Evolutionary conservation across 2,888 invertebrate species (phyloP).

Genomic region (Pollenia amentaria): DNA sequence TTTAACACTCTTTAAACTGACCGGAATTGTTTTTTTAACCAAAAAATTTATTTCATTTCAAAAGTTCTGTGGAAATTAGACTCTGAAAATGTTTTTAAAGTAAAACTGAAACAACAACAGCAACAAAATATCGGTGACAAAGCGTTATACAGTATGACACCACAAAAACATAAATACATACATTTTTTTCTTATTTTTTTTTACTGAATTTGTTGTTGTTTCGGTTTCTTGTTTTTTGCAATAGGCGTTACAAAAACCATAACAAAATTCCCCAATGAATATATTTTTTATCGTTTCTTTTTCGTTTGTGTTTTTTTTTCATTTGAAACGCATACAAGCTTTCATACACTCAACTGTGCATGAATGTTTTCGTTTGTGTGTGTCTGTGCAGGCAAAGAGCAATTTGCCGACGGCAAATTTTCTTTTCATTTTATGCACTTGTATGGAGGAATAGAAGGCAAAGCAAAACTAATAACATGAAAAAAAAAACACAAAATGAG

Average conservation of each 20-base stretch:
- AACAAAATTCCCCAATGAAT: conserved; percentile 62
- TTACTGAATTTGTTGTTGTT: background rate
- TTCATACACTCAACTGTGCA: background rate
- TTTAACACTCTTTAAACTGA: conserved; percentile 63
- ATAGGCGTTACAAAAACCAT: conserved; percentile 70
- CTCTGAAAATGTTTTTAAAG: conserved; percentile 41
- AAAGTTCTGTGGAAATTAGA: conserved; percentile 6
- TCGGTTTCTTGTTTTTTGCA: conserved; percentile 21
- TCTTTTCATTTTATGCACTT: conserved; percentile 47
- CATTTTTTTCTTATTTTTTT: background rate
- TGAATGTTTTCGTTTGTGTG: conserved; percentile 5
- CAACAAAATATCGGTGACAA: conserved; percentile 58
- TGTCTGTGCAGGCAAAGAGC: conserved; percentile 37
- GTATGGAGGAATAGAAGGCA: conserved; percentile 36
- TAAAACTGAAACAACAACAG: conserved; percentile 37
- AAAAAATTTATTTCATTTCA: conserved; percentile 28
- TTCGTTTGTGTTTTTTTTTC: conserved; percentile 22
- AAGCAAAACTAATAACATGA: conserved; percentile 12
- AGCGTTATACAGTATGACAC: conserved; percentile 55
- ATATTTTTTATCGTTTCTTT: conserved; percentile 30
- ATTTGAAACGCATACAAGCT: conserved; percentile 18
- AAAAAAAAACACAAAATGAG: conserved; percentile 50
- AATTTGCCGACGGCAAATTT: conserved; percentile 67
- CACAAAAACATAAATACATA: background rate
- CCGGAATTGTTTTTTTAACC: conserved; percentile 26